phyloP scores from a whole-genome alignment of 2,888 invertebrate genomes.

The Drosophila tanythrix region DNA sequence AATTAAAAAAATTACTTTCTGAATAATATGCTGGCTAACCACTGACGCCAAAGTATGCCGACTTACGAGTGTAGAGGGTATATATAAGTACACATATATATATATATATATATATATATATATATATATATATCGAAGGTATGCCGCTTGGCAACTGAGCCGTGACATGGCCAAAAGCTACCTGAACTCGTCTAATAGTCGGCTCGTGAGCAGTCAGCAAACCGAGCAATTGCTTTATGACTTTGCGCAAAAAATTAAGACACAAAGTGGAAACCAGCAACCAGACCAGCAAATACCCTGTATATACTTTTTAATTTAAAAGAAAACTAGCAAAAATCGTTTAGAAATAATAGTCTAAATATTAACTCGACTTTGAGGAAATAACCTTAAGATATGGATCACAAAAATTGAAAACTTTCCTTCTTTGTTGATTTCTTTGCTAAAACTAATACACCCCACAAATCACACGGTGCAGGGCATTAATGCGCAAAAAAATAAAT shows the following conservation, averaged over 20 bases:
- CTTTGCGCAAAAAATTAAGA: conserved; percentile 47
- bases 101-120: background rate
- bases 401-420: background rate
- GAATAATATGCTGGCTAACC: background rate
- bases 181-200: conserved; percentile 66
- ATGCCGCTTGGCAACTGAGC: conserved; percentile 66
- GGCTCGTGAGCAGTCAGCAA: conserved; percentile 5
- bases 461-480: background rate
- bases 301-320: no score
- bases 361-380: background rate
- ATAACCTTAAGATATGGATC: background rate
- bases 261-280: no score
- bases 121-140: background rate
- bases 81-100: background rate
- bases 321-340: background rate
- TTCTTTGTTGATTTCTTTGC: rapidly evolving
- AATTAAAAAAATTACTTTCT: background rate
- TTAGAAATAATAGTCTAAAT: background rate
- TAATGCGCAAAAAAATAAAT: background rate
- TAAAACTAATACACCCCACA: background rate
- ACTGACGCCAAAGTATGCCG: background rate
- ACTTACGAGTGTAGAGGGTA: background rate
- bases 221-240: conserved; percentile 61
- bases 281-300: conserved; percentile 8
- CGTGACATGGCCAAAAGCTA: conserved; percentile 71